Conservation (phyloP, 2,888 invertebrate genomes). For the Loripinus fragilis region DNA sequence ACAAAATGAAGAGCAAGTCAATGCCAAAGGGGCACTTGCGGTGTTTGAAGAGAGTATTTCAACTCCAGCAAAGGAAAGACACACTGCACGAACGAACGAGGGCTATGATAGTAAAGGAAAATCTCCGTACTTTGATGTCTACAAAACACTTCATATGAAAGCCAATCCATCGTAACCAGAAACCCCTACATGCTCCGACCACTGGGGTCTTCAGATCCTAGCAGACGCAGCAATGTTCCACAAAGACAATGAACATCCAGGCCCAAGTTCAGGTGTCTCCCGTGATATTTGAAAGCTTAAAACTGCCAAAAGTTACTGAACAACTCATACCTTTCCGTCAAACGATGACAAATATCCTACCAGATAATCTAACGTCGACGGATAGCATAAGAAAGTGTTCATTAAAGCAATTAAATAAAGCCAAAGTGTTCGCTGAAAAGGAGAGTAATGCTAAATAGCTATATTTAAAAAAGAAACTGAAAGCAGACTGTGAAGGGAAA, state of each 20-base stretch:
- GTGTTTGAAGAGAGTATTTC: conserved; percentile 39
- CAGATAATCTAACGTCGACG: no score
- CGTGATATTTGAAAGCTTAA: background rate
- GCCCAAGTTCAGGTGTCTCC: background rate
- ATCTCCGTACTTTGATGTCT: conserved; percentile 45
- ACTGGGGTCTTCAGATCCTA: conserved; percentile 9
- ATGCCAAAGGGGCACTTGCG: conserved; percentile 23
- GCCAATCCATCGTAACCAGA: conserved; percentile 28
- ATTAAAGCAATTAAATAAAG: no score
- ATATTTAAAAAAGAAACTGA: no score
- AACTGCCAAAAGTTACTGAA: background rate
- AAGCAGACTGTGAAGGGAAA: no score
- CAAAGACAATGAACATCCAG: conserved; percentile 5
- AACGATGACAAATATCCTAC: no score
- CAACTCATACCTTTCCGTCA: no score
- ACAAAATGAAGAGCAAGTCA: background rate
- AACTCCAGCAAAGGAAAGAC: conserved; percentile 23
- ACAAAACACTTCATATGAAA: conserved; percentile 25
- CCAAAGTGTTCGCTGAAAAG: no score
- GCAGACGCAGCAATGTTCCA: conserved; percentile 21
- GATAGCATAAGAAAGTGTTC: no score
- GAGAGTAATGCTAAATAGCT: no score
- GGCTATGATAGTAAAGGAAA: conserved; percentile 35
- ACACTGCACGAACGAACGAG: conserved; percentile 31
- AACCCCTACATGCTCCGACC: conserved; percentile 22